Percentiles rank a stretch among this genome's conserved stretches.
Conservation (phyloP, 2,113 vertebrate genomes). For the Pterocles burchelli region DNA sequence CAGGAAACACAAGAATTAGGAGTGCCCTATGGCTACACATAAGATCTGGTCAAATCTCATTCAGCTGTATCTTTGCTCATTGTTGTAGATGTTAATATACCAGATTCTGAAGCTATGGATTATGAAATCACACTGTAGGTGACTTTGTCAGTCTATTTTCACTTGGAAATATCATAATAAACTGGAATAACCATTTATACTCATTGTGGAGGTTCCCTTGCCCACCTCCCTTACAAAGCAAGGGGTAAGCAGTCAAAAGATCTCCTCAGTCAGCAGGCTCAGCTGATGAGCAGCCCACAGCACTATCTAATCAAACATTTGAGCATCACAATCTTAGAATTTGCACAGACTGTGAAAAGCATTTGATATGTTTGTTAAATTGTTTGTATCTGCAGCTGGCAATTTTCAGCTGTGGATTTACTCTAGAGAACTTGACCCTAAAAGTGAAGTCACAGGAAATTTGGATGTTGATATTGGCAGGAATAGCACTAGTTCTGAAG, state of each 20-base stretch:
- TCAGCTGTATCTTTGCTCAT: neutral
- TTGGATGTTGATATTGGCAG: neutral
- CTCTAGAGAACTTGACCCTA: neutral
- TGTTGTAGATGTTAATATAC: neutral
- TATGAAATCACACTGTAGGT: neutral
- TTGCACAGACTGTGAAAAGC: neutral
- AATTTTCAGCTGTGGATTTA: neutral
- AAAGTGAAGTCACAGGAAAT: neutral
- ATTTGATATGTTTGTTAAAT: neutral
- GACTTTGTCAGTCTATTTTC: neutral
- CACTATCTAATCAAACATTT: neutral
- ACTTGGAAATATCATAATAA: neutral
- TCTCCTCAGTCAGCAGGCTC: neutral
- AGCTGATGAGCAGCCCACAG: neutral
- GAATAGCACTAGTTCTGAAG: neutral
- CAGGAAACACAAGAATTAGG: neutral
- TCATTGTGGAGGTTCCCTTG: neutral
- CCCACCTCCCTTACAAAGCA: neutral
- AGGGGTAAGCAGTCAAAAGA: neutral
- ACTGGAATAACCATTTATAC: neutral
- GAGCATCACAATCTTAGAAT: neutral
- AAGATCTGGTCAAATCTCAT: neutral
- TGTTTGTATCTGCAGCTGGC: neutral
- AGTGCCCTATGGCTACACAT: neutral
- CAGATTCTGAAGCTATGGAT: neutral